A percentile compares a stretch with the other conserved stretches of the same genome.
Conservation (phyloP, 2,113 vertebrate genomes). For the Cyphomyrus discorhynchus region DNA sequence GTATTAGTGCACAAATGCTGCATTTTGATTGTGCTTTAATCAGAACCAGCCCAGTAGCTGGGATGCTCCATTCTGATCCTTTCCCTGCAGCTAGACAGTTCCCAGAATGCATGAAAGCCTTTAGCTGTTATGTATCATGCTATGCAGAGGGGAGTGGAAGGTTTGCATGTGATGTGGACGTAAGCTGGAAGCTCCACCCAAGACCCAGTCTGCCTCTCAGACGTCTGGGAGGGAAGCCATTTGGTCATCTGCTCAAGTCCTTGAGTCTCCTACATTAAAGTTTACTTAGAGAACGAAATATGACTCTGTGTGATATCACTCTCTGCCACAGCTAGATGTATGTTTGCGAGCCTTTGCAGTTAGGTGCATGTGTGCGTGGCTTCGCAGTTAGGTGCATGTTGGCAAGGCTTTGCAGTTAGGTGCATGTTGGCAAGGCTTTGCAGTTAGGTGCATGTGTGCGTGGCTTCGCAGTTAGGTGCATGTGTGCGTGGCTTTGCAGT, state of each 20-base stretch:
- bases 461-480: background rate
- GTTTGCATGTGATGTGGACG: conserved; percentile 70
- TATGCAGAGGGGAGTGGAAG: conserved; percentile 55
- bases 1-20: background rate
- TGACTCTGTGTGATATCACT: conserved; percentile 46
- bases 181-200: conserved; percentile 35
- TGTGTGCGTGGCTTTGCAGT: background rate
- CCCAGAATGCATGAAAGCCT: conserved; percentile 91
- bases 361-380: background rate
- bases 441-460: background rate
- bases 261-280: conserved; percentile 66
- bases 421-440: background rate
- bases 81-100: conserved; percentile 59
- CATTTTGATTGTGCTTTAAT: background rate
- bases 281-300: conserved; percentile 67
- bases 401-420: background rate
- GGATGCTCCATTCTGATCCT: conserved; percentile 34
- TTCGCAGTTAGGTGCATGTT: background rate
- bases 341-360: background rate
- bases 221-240: conserved; percentile 41
- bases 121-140: conserved; percentile 64
- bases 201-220: conserved; percentile 54
- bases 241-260: conserved; percentile 28
- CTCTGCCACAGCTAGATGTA: too few relatives aligned
- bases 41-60: background rate